Conservation (phyloP, 2,888 invertebrate species). For the Megastigmus dorsalis region DNA sequence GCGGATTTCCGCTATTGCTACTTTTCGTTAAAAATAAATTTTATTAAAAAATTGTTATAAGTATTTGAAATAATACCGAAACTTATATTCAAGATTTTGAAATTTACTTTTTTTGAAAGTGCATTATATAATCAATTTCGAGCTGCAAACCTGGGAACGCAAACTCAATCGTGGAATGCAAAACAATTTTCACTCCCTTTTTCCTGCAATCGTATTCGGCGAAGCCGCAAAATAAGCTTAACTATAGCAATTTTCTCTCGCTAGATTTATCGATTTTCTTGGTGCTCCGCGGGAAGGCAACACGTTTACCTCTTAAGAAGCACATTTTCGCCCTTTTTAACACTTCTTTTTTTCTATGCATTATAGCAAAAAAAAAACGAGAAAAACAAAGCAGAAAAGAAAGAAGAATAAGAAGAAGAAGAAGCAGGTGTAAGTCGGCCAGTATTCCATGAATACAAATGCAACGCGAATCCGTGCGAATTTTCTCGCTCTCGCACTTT, state of each 20-base stretch:
- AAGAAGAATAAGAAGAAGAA: neutral
- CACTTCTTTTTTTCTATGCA: constrained; percentile 11
- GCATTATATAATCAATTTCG: too few relatives aligned
- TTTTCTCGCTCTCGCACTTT: constrained; percentile 21
- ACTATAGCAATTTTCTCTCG: constrained; percentile 30
- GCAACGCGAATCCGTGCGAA: constrained; percentile 57
- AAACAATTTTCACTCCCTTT: constrained; percentile 27
- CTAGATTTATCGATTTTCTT: constrained; percentile 41
- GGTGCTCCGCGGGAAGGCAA: neutral
- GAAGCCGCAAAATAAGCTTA: constrained; percentile 47
- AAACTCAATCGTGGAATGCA: constrained; percentile 18
- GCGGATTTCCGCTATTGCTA: too few relatives aligned
- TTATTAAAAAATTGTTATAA: too few relatives aligned
- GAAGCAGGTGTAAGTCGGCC: constrained; percentile 2
- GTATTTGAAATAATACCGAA: too few relatives aligned
- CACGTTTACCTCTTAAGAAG: neutral
- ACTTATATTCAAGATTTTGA: too few relatives aligned
- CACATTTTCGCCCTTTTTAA: neutral
- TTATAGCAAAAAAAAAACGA: too few relatives aligned
- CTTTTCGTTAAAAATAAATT: too few relatives aligned
- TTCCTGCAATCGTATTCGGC: constrained; percentile 31
- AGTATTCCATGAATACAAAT: constrained; percentile 66
- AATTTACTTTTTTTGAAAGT: too few relatives aligned
- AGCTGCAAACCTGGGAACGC: too few relatives aligned
- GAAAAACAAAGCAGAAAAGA: neutral